A percentile compares a stretch with the other conserved stretches of the same genome.
phyloP scores from a whole-genome alignment of 1,140 invertebrate species.

The Pygmarrhopalites habei region DNA sequence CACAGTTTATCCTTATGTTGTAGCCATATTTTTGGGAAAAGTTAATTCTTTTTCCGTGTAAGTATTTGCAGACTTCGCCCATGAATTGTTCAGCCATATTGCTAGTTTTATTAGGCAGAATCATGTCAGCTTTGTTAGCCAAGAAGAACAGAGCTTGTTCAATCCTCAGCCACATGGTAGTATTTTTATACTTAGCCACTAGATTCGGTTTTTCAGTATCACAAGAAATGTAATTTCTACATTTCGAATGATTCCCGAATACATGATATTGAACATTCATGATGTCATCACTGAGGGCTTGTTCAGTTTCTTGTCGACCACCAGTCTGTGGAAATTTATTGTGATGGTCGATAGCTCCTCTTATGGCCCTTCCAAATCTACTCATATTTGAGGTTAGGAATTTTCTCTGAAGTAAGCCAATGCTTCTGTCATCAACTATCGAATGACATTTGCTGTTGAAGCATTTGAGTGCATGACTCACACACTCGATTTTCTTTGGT shows the following conservation, averaged over 20 bases:
- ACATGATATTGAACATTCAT: slow-evolving; percentile 5
- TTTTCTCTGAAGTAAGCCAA: not conserved
- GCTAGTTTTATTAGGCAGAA: slow-evolving; percentile 12
- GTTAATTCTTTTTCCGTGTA: slow-evolving; percentile 18
- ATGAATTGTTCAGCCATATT: slow-evolving; percentile 20
- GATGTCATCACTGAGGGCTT: not conserved
- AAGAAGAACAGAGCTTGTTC: not conserved
- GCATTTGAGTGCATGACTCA: slow-evolving; percentile 3
- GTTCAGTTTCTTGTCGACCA: not conserved
- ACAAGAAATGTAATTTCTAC: not conserved
- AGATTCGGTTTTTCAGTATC: not conserved
- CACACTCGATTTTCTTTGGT: not conserved
- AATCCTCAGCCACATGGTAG: not conserved
- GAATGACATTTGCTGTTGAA: not conserved
- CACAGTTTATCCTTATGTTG: not conserved
- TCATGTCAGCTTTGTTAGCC: not conserved
- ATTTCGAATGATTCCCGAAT: slow-evolving; percentile 9
- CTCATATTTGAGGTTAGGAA: not conserved
- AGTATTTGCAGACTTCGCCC: slow-evolving; percentile 1
- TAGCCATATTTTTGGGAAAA: slow-evolving; percentile 3
- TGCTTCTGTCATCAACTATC: not conserved
- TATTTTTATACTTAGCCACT: not conserved
- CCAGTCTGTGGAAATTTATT: not conserved
- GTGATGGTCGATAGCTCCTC: slow-evolving; percentile 2
- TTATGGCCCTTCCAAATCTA: not conserved